Evolutionary conservation across 2,113 vertebrate species (phyloP).

Genomic region (Buteo buteo): DNA sequence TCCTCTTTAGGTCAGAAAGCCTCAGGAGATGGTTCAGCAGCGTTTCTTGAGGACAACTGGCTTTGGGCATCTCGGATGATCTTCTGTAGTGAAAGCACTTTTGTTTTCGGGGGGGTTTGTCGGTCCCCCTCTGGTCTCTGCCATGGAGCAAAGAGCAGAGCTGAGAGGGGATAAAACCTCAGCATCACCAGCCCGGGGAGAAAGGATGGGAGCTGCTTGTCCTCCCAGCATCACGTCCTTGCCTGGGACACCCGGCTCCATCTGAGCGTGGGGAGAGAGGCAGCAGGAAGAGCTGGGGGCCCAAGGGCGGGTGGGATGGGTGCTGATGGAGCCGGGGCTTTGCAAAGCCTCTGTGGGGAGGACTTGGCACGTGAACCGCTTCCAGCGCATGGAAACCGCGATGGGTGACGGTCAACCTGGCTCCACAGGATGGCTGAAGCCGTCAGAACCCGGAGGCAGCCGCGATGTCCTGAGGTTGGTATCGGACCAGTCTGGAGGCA

Average conservation of each 20-base stretch:
- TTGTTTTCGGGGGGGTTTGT: not conserved
- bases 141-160: not conserved
- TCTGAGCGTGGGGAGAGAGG: accelerated
- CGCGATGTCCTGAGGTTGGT: not conserved
- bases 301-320: not conserved
- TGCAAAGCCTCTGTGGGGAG: not conserved
- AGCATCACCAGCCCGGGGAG: not conserved
- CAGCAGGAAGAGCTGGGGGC: not conserved
- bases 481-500: not conserved
- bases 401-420: not conserved
- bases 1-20: not conserved
- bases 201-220: accelerated
- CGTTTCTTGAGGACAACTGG: not conserved
- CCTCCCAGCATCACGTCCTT: not conserved
- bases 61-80: not conserved
- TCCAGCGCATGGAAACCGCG: not conserved
- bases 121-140: not conserved
- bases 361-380: not conserved
- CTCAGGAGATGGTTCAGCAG: not conserved
- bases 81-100: not conserved
- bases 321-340: accelerated
- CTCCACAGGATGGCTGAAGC: not conserved
- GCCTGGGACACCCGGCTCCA: not conserved
- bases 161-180: not conserved
- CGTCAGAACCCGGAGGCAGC: not conserved